These are phyloP conservation scores for Bombus picipes DNA, from an alignment of 1,140 invertebrate species.

Conservation along the genomic window DNA sequence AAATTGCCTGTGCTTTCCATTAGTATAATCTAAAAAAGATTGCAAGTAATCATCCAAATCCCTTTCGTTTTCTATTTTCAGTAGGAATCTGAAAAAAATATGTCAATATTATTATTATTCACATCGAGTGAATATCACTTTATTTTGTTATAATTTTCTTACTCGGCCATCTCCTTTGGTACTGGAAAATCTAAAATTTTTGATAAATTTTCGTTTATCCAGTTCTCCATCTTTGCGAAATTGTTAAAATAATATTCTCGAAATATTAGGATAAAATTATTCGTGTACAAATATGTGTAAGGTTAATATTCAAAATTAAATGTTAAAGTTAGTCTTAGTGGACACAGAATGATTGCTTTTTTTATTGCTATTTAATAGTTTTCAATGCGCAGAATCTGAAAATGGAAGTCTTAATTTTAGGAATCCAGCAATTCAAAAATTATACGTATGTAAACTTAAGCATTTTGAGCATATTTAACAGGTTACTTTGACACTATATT, in stretches of 20 bases:
- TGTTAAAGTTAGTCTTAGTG: no score
- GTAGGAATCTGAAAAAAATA: slow-evolving; percentile 83
- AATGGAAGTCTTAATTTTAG: no score
- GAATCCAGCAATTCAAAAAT: no score
- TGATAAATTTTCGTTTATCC: slow-evolving; percentile 84
- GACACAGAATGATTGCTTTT: no score
- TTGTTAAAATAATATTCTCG: background rate
- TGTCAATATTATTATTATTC: background rate
- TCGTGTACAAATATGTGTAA: no score
- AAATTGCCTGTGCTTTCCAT: slow-evolving; percentile 86
- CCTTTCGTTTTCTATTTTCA: slow-evolving; percentile 85
- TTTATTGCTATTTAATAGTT: no score
- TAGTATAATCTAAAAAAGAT: slow-evolving; percentile 86
- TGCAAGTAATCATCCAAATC: slow-evolving; percentile 89
- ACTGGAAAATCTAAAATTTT: slow-evolving; percentile 85
- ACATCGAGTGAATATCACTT: background rate
- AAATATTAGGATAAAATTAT: background rate
- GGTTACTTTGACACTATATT: no score
- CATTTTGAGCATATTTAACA: no score
- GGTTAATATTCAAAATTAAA: background rate
- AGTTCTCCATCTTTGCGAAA: slow-evolving; percentile 81
- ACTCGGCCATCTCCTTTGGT: slow-evolving; percentile 86
- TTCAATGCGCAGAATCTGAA: no score
- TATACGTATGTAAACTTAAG: no score
- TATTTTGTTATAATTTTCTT: slow-evolving; percentile 64